Percentiles rank a stretch among this genome's conserved stretches.
Evolutionary conservation across 2,797 vertebrate species (phyloP).

Genomic region (Orientallactaga sibirica): DNA sequence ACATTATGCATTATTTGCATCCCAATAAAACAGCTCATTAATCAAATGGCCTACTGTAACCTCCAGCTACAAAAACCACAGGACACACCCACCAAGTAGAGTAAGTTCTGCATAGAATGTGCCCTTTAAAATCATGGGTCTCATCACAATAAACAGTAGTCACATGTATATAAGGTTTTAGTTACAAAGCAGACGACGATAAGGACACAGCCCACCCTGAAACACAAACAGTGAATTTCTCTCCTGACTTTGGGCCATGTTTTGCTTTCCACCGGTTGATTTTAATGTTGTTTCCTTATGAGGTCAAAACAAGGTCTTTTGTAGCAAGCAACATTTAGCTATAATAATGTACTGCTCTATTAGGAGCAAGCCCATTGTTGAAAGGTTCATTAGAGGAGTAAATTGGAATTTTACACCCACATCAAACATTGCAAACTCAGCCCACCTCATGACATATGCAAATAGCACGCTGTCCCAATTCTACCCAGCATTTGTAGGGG

Average conservation of each 20-base stretch:
- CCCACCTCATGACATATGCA: slow-evolving; percentile 68
- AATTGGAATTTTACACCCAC: slow-evolving; percentile 75
- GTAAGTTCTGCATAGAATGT: slow-evolving; percentile 78
- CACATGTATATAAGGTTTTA: slow-evolving; percentile 48
- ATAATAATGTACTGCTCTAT: slow-evolving; percentile 68
- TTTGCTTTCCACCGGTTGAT: slow-evolving; percentile 65
- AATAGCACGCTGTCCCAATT: background rate
- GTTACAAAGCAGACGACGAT: slow-evolving; percentile 11
- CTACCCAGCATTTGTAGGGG: background rate
- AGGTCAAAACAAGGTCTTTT: slow-evolving; percentile 73
- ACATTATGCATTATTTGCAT: slow-evolving; percentile 87
- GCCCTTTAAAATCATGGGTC: slow-evolving; percentile 74
- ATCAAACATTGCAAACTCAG: slow-evolving; percentile 65
- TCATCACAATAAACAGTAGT: slow-evolving; percentile 77
- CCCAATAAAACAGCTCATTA: slow-evolving; percentile 88
- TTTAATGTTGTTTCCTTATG: slow-evolving; percentile 55
- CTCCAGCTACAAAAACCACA: slow-evolving; percentile 77
- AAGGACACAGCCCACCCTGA: slow-evolving; percentile 37
- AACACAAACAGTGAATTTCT: slow-evolving; percentile 61
- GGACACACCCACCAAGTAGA: slow-evolving; percentile 73
- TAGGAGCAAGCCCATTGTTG: slow-evolving; percentile 64
- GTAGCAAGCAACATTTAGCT: slow-evolving; percentile 66
- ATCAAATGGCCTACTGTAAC: slow-evolving; percentile 84
- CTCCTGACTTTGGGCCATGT: slow-evolving; percentile 21
- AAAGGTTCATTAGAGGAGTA: slow-evolving; percentile 69